These are phyloP conservation scores for Dasyurus viverrinus DNA, from an alignment of 2,113 vertebrate species.

Conservation along the genomic window DNA sequence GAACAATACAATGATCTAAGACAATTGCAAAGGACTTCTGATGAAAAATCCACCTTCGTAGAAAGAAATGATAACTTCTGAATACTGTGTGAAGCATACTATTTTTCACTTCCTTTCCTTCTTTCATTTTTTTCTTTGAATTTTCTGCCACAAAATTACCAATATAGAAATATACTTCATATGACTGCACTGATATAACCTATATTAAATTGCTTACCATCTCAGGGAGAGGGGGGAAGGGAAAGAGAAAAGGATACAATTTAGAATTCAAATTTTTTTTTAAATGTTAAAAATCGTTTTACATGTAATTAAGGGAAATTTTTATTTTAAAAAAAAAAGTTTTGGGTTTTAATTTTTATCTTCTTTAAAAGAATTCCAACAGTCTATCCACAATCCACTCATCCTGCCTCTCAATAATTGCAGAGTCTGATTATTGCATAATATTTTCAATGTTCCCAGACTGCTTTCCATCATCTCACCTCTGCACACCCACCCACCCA, in stretches of 20 bases:
- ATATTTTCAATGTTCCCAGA: background rate
- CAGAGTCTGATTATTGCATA: background rate
- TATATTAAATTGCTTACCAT: background rate
- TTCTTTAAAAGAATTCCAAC: background rate
- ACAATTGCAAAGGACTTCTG: background rate
- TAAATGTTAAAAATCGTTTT: background rate
- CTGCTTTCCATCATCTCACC: background rate
- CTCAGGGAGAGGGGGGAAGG: background rate
- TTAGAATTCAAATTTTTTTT: background rate
- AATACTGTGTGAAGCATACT: background rate
- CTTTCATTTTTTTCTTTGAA: background rate
- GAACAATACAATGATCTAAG: background rate
- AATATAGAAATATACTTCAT: background rate
- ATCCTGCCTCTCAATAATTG: background rate
- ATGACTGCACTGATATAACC: background rate
- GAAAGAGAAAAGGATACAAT: background rate
- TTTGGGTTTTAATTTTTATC: background rate
- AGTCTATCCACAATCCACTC: background rate
- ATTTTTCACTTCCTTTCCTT: background rate
- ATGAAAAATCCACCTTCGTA: background rate
- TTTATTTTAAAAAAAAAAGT: background rate
- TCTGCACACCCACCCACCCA: background rate
- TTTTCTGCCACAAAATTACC: background rate
- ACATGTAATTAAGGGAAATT: background rate
- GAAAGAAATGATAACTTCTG: background rate